A percentile compares a stretch with the other conserved stretches of the same genome.
phyloP scores from a whole-genome alignment of 2,888 invertebrate genomes.

The Pollenia amentaria region DNA sequence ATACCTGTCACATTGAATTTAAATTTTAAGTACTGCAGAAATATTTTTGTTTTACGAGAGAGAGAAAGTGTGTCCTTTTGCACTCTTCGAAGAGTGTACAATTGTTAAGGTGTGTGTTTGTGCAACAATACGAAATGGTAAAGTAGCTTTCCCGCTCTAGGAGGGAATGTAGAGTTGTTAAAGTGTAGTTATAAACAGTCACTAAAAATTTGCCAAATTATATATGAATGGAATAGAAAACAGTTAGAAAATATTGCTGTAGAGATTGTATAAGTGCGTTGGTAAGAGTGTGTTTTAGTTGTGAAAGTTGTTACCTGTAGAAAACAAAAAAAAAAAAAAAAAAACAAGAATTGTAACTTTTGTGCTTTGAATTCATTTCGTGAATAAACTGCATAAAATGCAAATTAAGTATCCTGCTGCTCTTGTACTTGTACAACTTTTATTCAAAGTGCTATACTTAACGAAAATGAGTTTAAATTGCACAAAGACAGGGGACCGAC shows the following conservation, averaged over 20 bases:
- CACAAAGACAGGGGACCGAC: conserved; percentile 9
- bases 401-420: conserved; percentile 62
- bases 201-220: conserved; percentile 68
- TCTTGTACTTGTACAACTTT: conserved; percentile 31
- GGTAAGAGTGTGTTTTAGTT: not conserved
- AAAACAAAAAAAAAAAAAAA: not conserved
- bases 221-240: conserved; percentile 49
- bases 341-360: conserved; percentile 36
- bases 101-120: not conserved
- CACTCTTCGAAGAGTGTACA: not conserved
- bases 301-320: conserved; percentile 42
- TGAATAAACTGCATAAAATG: conserved; percentile 62
- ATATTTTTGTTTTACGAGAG: conserved; percentile 15
- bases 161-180: conserved; percentile 21
- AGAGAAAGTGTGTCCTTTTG: not conserved
- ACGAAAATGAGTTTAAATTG: conserved; percentile 57
- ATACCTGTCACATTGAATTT: conserved; percentile 69
- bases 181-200: conserved; percentile 64
- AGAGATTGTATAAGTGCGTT: not conserved
- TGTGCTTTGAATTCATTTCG: conserved; percentile 61
- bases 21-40: conserved; percentile 56
- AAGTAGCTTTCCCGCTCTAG: conserved; percentile 28
- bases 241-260: conserved; percentile 12
- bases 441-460: conserved; percentile 50
- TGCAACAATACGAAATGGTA: conserved; percentile 24